Evolutionary conservation across 2,797 vertebrate species (phyloP).

Genomic region (Melanotaenia parkinsoni): DNA sequence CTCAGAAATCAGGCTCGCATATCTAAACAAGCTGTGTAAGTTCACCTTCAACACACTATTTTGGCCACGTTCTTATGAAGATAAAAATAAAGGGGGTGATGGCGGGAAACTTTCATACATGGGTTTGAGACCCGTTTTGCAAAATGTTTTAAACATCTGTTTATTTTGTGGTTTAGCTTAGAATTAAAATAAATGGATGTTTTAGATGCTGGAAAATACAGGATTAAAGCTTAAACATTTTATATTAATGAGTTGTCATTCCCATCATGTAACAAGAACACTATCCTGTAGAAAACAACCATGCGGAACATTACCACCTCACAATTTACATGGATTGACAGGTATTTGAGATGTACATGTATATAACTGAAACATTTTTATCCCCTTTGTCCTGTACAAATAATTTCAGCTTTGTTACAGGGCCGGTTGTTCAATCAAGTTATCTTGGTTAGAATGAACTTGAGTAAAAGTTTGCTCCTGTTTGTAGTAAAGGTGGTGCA

Average conservation of each 20-base stretch:
- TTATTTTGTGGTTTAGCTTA: too few relatives aligned
- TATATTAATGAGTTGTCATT: too few relatives aligned
- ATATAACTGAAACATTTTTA: too few relatives aligned
- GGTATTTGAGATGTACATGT: not conserved
- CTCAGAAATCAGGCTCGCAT: not conserved
- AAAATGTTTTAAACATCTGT: too few relatives aligned
- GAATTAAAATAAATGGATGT: too few relatives aligned
- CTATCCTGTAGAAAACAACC: not conserved
- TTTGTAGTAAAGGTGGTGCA: not conserved
- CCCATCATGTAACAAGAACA: too few relatives aligned
- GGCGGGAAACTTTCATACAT: not conserved
- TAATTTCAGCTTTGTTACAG: constrained; percentile 2
- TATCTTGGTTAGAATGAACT: constrained; percentile 2
- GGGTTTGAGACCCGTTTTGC: too few relatives aligned
- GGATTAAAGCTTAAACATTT: too few relatives aligned
- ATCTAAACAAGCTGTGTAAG: not conserved
- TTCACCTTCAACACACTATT: not conserved
- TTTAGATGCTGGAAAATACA: too few relatives aligned
- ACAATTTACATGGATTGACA: not conserved
- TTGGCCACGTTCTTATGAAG: not conserved
- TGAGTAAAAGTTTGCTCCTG: not conserved
- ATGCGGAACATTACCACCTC: not conserved
- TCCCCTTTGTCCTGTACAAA: not conserved
- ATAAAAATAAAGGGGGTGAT: not conserved
- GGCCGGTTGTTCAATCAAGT: not conserved